Conservation (phyloP, 2,797 vertebrate genomes). For the Chloroceryle amazona region DNA sequence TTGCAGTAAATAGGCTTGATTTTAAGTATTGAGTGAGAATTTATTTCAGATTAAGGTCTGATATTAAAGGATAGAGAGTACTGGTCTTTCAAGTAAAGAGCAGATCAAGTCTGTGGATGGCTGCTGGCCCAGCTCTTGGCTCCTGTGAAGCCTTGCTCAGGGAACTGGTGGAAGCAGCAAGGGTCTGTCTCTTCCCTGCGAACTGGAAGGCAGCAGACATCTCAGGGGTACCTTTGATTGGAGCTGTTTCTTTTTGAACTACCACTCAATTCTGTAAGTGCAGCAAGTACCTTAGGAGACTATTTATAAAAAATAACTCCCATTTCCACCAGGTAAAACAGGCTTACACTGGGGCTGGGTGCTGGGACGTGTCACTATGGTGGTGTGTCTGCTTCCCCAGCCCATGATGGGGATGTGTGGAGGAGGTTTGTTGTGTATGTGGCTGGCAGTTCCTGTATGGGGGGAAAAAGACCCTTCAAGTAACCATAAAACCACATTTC, state of each 20-base stretch:
- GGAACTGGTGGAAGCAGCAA: not conserved
- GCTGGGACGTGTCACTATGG: fast-evolving
- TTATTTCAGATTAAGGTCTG: not conserved
- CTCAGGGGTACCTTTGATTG: not conserved
- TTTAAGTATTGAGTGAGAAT: not conserved
- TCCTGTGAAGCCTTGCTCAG: not conserved
- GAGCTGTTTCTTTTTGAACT: not conserved
- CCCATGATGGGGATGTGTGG: not conserved
- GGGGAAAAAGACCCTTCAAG: not conserved
- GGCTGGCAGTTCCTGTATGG: not conserved
- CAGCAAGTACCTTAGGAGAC: not conserved
- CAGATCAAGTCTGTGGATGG: not conserved
- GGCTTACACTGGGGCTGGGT: not conserved
- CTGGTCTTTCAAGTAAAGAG: not conserved
- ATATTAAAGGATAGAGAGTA: fast-evolving
- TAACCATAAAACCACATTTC: not conserved
- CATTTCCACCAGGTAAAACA: not conserved
- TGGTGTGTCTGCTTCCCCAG: not conserved
- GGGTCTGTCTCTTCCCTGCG: fast-evolving
- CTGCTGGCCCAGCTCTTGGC: not conserved
- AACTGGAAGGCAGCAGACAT: not conserved
- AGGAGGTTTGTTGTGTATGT: not conserved
- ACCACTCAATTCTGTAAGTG: not conserved
- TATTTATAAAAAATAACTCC: not conserved
- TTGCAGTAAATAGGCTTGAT: constrained; percentile 25